These are phyloP conservation scores for Struthidea cinerea DNA, from an alignment of 2,113 vertebrate species.

Conservation along the genomic window DNA sequence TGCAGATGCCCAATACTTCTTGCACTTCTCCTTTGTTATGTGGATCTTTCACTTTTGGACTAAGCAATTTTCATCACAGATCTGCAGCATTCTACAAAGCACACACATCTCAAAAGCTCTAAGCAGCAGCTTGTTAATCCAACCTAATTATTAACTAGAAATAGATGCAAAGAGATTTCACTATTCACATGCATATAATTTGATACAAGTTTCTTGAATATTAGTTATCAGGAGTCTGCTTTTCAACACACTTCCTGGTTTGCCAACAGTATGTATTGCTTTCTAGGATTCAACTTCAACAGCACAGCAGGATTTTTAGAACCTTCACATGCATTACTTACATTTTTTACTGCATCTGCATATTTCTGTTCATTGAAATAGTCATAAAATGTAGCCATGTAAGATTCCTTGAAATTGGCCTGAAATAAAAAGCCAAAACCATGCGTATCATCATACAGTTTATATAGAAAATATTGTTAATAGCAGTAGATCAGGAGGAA, in stretches of 20 bases:
- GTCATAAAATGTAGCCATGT: slow-evolving; percentile 96
- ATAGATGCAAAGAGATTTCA: neutral
- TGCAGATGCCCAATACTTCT: neutral
- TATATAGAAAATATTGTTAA: neutral
- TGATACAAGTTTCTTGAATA: neutral
- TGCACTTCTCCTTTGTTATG: neutral
- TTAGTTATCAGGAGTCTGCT: neutral
- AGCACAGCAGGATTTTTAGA: neutral
- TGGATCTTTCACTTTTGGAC: neutral
- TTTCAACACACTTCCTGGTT: neutral
- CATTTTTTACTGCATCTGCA: slow-evolving; percentile 96
- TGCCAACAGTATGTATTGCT: neutral
- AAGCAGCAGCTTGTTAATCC: neutral
- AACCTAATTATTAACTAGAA: neutral
- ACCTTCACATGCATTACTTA: slow-evolving; percentile 66
- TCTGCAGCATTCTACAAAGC: neutral
- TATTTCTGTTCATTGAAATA: slow-evolving; percentile 98
- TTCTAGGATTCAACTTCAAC: neutral
- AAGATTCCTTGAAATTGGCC: slow-evolving; percentile 97
- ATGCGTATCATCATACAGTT: neutral
- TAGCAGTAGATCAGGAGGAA: neutral
- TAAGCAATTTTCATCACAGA: neutral
- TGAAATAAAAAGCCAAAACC: slow-evolving; percentile 62
- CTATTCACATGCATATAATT: neutral
- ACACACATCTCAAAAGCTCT: neutral